Evolutionary conservation across 2,797 vertebrate genomes (phyloP).

Genomic region (Dermochelys coriacea): DNA sequence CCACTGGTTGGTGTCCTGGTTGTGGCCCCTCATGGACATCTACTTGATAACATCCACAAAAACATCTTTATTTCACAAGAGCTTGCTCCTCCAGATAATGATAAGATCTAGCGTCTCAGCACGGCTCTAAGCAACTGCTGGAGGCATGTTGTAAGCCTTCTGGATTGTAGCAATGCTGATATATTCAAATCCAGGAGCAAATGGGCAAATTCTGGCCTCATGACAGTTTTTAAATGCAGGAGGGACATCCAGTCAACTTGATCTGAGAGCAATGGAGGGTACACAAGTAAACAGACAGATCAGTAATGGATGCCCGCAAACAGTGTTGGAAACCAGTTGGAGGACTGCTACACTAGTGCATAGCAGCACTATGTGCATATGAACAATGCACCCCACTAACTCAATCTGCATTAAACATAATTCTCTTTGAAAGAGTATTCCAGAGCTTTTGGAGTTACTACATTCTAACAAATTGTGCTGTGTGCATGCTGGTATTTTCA

Average conservation of each 20-base stretch:
- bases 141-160: not conserved
- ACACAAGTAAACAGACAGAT: not conserved
- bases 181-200: not conserved
- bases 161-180: not conserved
- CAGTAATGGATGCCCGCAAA: not conserved
- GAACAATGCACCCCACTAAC: not conserved
- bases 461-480: too few relatives aligned
- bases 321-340: not conserved
- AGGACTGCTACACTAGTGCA: not conserved
- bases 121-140: not conserved
- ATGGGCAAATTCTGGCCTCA: not conserved
- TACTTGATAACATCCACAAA: not conserved
- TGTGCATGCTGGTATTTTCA: too few relatives aligned
- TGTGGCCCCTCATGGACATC: not conserved
- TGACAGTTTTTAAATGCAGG: not conserved
- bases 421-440: too few relatives aligned
- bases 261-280: not conserved
- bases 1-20: not conserved
- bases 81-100: not conserved
- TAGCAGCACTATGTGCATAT: not conserved
- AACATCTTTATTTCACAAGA: not conserved
- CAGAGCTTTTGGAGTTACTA: not conserved
- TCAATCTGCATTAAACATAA: not conserved
- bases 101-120: not conserved
- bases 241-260: not conserved